Evolutionary conservation across 2,797 vertebrate species (phyloP), one percentile per base, ranked within the genome.

Genomic region (Pipistrellus pipistrellus): DNA sequence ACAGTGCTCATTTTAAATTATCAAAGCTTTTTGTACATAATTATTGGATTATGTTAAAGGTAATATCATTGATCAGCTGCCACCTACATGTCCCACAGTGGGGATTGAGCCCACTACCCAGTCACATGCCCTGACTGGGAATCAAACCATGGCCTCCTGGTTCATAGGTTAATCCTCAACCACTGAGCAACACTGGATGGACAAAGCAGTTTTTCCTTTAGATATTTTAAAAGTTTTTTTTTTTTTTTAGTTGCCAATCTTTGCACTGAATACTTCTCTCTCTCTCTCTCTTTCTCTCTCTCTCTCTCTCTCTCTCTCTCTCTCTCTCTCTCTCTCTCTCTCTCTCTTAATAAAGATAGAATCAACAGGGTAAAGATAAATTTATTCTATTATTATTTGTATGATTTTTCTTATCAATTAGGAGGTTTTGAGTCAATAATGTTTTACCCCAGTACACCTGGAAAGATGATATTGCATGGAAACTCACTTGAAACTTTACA

Each of bases 131-230:
- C 59, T 62, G 27, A 30, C 59, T 62, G 27, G 59, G 14, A 62
- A 62, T 62, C 23, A 6, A 62, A 62, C 59, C 27, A 62, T 62
- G 27, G 27, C 23, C 21, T 57, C 21, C 55, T 57, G 55, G 55
- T 57, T 57, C 55, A 57, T 25, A 57, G 21, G 3, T 57, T 21
- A 57, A 25, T 57, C 55, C 55, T 25, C 55, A 57, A 57, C 55
- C 57, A 62, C 59, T 30, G 25, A 62, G 27, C 59, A 30, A 62
- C 59, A 62, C 59, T 30, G 59, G 27, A 14, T 62, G 27, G 25
- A 27, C 27, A 91, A 82, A 77, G 41, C 21, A 35, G 10, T 21
- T 78, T 90, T 96, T 95, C 68, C 69, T 93, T 73, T 23, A 93
- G 83, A 77, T 57, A 71, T n/a, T 38, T 95, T 83, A 51, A 90